These are phyloP conservation scores for Stenodema calcarata DNA, from an alignment of 2,888 invertebrate genomes.

Conservation along the genomic window DNA sequence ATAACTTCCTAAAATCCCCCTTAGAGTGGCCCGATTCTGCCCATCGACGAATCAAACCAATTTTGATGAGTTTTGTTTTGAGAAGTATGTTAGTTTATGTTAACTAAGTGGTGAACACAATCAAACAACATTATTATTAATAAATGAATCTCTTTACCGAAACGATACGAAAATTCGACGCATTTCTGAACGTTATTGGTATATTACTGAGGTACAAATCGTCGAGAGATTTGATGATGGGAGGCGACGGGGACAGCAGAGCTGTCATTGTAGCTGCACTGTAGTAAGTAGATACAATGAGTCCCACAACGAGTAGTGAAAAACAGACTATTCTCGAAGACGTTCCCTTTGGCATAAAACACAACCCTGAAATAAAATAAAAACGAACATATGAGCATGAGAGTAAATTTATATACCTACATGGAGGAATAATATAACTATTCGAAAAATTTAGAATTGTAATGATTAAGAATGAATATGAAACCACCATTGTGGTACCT, in stretches of 20 bases:
- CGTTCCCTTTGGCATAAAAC: not conserved
- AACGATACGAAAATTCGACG: not conserved
- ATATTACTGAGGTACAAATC: not conserved
- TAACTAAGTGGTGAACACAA: too few relatives aligned
- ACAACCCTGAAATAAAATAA: conserved; percentile 9
- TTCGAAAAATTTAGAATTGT: too few relatives aligned
- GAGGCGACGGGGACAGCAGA: conserved; percentile 23
- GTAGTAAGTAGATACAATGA: conserved; percentile 43
- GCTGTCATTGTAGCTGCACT: conserved; percentile 40
- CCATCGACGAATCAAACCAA: too few relatives aligned
- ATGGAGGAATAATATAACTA: too few relatives aligned
- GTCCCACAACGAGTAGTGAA: not conserved
- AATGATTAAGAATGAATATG: too few relatives aligned
- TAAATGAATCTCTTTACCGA: not conserved
- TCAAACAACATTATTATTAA: too few relatives aligned
- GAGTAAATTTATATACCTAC: too few relatives aligned
- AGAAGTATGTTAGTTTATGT: too few relatives aligned
- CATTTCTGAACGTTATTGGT: not conserved
- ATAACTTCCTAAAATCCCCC: too few relatives aligned
- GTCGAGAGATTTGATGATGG: conserved; percentile 15
- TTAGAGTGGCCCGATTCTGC: too few relatives aligned
- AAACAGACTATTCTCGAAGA: conserved; percentile 23
- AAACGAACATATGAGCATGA: not conserved
- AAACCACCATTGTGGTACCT: not conserved
- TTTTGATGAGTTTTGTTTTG: too few relatives aligned